Conservation (phyloP, 92 coral and sea anemone species). For the Phenganax stokvisi region DNA sequence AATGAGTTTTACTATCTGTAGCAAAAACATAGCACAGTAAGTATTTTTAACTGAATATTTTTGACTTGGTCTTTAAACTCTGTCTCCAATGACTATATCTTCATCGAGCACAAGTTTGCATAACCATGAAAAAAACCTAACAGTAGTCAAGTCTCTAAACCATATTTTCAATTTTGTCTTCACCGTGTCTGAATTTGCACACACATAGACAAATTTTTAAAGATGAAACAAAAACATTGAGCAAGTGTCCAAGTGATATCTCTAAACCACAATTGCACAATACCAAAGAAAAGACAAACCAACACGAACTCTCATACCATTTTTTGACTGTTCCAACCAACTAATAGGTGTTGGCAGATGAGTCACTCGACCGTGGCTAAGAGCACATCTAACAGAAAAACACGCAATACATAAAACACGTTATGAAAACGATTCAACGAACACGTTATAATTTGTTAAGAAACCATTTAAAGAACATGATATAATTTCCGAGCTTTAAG, state of each 20-base stretch:
- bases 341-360: background rate
- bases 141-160: too few relatives aligned
- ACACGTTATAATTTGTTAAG: background rate
- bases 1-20: conserved; percentile 7
- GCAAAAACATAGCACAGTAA: background rate
- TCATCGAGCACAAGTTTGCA: too few relatives aligned
- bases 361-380: background rate
- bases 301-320: background rate
- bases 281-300: background rate
- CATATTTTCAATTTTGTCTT: too few relatives aligned
- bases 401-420: background rate
- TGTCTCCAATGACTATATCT: too few relatives aligned
- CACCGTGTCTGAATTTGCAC: too few relatives aligned
- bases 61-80: too few relatives aligned
- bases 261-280: background rate
- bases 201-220: background rate
- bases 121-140: too few relatives aligned
- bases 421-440: background rate
- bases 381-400: background rate
- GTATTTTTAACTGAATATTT: background rate
- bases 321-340: background rate
- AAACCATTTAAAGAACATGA: background rate
- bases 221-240: background rate
- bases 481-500: background rate
- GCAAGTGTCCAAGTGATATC: too few relatives aligned